phyloP scores from a whole-genome alignment of 2,797 vertebrate genomes.

The Austrolebias charrua region DNA sequence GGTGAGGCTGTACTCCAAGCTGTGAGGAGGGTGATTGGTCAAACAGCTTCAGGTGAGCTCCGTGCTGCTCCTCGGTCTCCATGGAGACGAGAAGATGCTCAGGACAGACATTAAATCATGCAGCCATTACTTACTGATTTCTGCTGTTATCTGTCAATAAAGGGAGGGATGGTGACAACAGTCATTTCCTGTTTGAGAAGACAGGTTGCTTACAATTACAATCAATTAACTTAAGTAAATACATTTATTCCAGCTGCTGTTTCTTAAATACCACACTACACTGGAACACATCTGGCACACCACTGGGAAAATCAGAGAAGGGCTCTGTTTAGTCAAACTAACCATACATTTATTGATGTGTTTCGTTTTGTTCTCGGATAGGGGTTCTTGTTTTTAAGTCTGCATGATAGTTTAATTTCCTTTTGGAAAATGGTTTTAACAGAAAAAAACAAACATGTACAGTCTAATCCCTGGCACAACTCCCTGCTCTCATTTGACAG shows the following conservation, averaged over 20 bases:
- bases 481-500: background rate
- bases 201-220: constrained; percentile 39
- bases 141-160: constrained; percentile 65
- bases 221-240: constrained; percentile 39
- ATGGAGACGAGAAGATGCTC: constrained; percentile 64
- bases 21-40: constrained; percentile 63
- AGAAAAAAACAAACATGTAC: too few relatives aligned
- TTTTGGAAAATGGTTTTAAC: too few relatives aligned
- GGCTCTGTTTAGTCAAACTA: background rate
- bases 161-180: constrained; percentile 45
- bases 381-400: background rate
- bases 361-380: background rate
- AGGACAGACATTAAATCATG: constrained; percentile 62
- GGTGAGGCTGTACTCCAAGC: constrained; percentile 50
- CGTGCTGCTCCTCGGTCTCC: constrained; percentile 54
- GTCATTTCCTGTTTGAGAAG: constrained; percentile 31
- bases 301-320: constrained; percentile 8
- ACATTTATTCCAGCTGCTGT: constrained; percentile 26
- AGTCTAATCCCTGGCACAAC: background rate
- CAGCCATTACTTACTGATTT: constrained; percentile 69
- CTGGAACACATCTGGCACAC: background rate
- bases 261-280: constrained; percentile 21
- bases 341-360: background rate
- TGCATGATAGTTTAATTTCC: too few relatives aligned
- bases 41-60: constrained; percentile 67